Evolutionary conservation across 2,797 vertebrate species (phyloP), one percentile per base, ranked within the genome.

Genomic region (Falco berigora): DNA sequence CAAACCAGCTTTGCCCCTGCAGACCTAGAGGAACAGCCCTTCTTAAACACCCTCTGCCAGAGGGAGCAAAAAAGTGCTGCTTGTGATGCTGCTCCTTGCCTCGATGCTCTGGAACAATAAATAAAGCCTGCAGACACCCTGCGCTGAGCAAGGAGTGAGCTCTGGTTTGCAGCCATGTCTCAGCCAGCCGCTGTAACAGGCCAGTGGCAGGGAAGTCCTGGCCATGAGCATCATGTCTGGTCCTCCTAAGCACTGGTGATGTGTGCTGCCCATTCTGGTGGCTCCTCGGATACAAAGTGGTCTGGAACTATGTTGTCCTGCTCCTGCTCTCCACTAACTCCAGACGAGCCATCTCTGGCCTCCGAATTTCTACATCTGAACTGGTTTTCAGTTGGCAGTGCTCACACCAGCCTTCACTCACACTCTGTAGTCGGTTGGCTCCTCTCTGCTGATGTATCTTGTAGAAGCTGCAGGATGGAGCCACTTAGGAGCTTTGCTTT

Each of bases 371-470:
- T 16, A 10, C 24, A 9, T 5, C 14, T 19, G 20, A 74, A 11
- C 27, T 21, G 17, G 36, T 72, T 25, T 64, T 34, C 55, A 59
- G 55, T 10, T 62, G 66, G 34, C 40, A 46, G 3, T 27, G 49
- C 13, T 72, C 38, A 71, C 28, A 27, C 14, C 38, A 14, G 50
- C 34, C 40, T 49, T 62, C 44, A 9, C n/a, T 27, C 55, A 20
- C 13, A 1, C 25, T 40, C 27, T 4, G 38, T 14, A 25, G 40
- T 4, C 1, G 0, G 20, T 6, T 11, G 50, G 32, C 18, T 64
- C 47, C 25, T 71, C 52, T 58, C 64, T 91, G 46, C 49, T 49
- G 64, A 15, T 3, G 6, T 14, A 5, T 20, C 34, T 59, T 53
- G 42, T 58, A 84, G 76, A 46, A 78, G 32, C 30, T 68, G 24